Percentiles rank a stretch among this genome's conserved stretches.
phyloP scores from a whole-genome alignment of 2,797 vertebrate genomes.

The Sarcophilus harrisii region DNA sequence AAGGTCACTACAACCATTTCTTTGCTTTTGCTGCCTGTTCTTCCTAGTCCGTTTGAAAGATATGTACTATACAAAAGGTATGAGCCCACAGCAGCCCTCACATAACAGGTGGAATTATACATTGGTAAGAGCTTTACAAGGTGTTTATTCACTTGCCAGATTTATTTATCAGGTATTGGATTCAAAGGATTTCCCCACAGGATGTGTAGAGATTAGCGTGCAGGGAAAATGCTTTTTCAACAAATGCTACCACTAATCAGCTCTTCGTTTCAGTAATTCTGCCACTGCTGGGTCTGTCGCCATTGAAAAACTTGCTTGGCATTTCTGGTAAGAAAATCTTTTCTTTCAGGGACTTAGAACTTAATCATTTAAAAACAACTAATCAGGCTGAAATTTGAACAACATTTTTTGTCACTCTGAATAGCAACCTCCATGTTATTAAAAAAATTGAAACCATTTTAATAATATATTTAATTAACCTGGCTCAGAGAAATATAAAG shows the following conservation, averaged over 20 bases:
- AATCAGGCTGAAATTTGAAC: slow-evolving; percentile 33
- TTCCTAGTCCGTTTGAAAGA: slow-evolving; percentile 63
- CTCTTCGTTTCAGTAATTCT: slow-evolving; percentile 74
- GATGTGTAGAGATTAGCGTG: slow-evolving; percentile 81
- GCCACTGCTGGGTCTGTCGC: slow-evolving; percentile 35
- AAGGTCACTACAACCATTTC: background rate
- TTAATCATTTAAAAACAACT: slow-evolving; percentile 41
- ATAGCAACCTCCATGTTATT: slow-evolving; percentile 25
- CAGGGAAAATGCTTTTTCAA: slow-evolving; percentile 81
- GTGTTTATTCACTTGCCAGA: slow-evolving; percentile 82
- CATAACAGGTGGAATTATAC: slow-evolving; percentile 76
- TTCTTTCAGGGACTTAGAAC: background rate
- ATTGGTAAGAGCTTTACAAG: slow-evolving; percentile 76
- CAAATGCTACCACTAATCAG: slow-evolving; percentile 79
- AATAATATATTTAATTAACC: slow-evolving; percentile 1
- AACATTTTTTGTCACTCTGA: slow-evolving; percentile 20
- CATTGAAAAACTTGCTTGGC: slow-evolving; percentile 59
- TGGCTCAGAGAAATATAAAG: background rate
- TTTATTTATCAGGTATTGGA: slow-evolving; percentile 84
- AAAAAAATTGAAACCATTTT: background rate
- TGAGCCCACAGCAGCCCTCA: slow-evolving; percentile 43
- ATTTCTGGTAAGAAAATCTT: slow-evolving; percentile 67
- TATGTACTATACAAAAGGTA: slow-evolving; percentile 14
- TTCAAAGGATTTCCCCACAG: slow-evolving; percentile 85
- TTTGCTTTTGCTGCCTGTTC: slow-evolving; percentile 34